These are phyloP conservation scores for Seison nebaliae DNA, from an alignment of 1,140 invertebrate species.

Conservation along the genomic window DNA sequence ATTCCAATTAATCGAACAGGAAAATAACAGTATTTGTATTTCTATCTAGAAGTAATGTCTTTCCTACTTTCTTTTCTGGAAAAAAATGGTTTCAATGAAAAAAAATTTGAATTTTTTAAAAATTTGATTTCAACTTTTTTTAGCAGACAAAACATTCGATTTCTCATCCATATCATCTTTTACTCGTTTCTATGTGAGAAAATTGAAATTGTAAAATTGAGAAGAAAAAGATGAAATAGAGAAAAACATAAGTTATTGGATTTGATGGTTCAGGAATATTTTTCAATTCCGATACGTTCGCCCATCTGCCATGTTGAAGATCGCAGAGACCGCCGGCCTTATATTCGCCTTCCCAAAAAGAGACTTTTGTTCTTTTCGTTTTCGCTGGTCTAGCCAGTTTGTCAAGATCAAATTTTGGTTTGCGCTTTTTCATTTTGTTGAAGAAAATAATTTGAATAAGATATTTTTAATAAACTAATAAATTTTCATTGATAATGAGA, in stretches of 20 bases:
- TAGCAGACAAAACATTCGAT: background rate
- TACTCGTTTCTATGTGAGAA: background rate
- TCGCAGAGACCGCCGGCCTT: background rate
- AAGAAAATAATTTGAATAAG: background rate
- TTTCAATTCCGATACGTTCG: background rate
- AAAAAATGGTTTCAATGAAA: too few relatives aligned
- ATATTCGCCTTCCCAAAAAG: background rate
- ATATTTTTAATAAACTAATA: too few relatives aligned
- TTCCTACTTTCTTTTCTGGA: too few relatives aligned
- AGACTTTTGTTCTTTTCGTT: too few relatives aligned
- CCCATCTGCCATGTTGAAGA: background rate
- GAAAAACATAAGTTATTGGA: background rate
- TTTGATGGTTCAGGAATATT: background rate
- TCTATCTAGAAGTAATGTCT: too few relatives aligned
- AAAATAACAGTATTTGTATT: too few relatives aligned
- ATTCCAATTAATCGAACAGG: too few relatives aligned
- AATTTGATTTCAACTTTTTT: slow-evolving; percentile 3
- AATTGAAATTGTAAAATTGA: background rate
- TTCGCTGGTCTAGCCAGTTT: background rate
- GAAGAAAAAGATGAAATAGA: background rate
- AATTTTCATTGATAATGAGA: too few relatives aligned
- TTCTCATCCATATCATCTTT: slow-evolving; percentile 1
- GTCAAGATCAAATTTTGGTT: background rate
- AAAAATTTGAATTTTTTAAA: too few relatives aligned
- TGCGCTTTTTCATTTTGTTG: background rate